Base-by-base conservation (phyloP, 1,140 invertebrate species). In the Drosophila eugracilis region DNA sequence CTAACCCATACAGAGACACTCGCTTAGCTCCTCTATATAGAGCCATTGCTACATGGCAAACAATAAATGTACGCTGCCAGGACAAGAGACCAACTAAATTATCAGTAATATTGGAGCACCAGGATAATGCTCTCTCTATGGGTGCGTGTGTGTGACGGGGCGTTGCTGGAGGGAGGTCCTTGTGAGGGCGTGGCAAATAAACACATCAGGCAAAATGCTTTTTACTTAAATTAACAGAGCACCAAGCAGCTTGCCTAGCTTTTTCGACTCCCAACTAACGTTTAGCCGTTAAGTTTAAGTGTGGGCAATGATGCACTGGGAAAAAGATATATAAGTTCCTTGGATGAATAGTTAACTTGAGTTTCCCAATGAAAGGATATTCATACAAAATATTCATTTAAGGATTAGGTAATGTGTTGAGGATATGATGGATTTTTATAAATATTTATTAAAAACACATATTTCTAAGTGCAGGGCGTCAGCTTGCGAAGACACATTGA, bases 31-130 rank as follows among this genome's bases (percentile, higher is more conserved):
- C 24, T 30, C 62, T 58, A 45, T 73, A 74, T 83, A 70, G 44
- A 83, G 69, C 60, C 69, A 83, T 83, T 78, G 74, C 53, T 78
- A 70, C 76, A 57, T 54, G 58, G 77, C 63, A 75, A 65, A 69
- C 54, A 70, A 81, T 84, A 85, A 79, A 85, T 85, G 62, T 79
- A 58, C 78, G 80, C 58, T 69, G 63, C 58, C 52, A 78, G 77
- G 78, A 78, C 83, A 53, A 88, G 84, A 88, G 84, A 88, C 71
- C 84, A 83, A 89, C 83, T 88, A 88, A 88, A 88, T 88, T 88
- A 88, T 88, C 83, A 88, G 78, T 88, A 83, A 88, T 88, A 88
- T 78, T 60, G 66, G 59, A 70, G 55, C 44, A 42, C 49, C 59
- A 66, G 76, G 55, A 52, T 78, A 69, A 62, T 39, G 48, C 24